A percentile compares a stretch with the other conserved stretches of the same genome.
Evolutionary conservation across 64 coral and sea anemone species (phyloP).

Genomic region (Cladopsammia gracilis): DNA sequence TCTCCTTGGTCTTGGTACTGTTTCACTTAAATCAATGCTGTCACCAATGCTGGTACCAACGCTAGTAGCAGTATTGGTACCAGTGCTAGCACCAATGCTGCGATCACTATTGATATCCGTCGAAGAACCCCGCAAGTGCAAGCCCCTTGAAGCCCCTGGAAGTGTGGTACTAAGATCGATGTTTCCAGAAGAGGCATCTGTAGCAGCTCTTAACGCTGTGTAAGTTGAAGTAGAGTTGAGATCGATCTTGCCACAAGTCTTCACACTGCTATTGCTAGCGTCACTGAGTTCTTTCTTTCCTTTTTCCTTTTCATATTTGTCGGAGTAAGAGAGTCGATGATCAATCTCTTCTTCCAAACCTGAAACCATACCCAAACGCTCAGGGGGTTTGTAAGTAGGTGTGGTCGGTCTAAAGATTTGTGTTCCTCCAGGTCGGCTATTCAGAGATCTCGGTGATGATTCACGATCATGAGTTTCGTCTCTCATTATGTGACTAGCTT

Average conservation of each 20-base stretch:
- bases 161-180: constrained; percentile 22
- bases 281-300: neutral
- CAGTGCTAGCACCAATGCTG: neutral
- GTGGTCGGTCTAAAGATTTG: neutral
- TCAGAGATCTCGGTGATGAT: neutral
- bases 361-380: neutral
- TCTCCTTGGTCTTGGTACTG: neutral
- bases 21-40: constrained; percentile 33
- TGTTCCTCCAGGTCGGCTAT: neutral
- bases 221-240: neutral
- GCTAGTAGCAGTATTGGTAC: neutral
- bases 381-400: neutral
- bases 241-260: neutral
- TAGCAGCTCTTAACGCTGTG: neutral
- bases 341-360: neutral
- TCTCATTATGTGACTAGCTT: neutral
- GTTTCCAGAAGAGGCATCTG: neutral
- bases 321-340: neutral
- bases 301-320: neutral
- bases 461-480: neutral
- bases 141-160: neutral
- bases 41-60: neutral
- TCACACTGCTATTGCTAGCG: neutral
- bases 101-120: neutral
- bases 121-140: neutral